Evolutionary conservation across 2,888 invertebrate species (phyloP).

Genomic region (Rhagonycha lutea): DNA sequence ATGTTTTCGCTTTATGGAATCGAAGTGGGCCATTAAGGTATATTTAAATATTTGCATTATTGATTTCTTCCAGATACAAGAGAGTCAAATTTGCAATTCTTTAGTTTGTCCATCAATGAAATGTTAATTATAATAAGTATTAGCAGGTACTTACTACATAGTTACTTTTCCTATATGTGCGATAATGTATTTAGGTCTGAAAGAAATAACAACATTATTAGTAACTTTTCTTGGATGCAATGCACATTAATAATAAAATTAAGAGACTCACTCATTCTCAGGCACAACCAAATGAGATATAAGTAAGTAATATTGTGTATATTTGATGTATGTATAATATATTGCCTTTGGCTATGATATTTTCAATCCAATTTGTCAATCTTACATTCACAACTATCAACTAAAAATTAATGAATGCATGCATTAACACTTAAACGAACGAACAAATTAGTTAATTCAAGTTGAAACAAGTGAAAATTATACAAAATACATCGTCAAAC

Average conservation of each 20-base stretch:
- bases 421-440: constrained; percentile 5
- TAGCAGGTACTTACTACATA: constrained; percentile 62
- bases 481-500: constrained; percentile 47
- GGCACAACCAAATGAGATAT: background rate
- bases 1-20: background rate
- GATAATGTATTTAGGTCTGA: constrained; percentile 51
- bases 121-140: background rate
- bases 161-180: constrained; percentile 54
- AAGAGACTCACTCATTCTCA: constrained; percentile 8
- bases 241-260: constrained; percentile 3
- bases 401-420: constrained; percentile 11
- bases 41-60: background rate
- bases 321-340: constrained; percentile 33
- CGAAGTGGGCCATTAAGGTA: background rate
- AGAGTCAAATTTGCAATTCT: background rate
- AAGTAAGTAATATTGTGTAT: background rate
- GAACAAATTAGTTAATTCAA: background rate
- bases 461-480: constrained; percentile 16
- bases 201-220: constrained; percentile 40
- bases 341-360: constrained; percentile 47
- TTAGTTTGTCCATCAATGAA: background rate
- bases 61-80: background rate
- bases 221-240: background rate
- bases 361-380: constrained; percentile 14
- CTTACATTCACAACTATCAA: background rate